phyloP scores from a whole-genome alignment of 2,113 vertebrate genomes.

The Arvicanthis niloticus region DNA sequence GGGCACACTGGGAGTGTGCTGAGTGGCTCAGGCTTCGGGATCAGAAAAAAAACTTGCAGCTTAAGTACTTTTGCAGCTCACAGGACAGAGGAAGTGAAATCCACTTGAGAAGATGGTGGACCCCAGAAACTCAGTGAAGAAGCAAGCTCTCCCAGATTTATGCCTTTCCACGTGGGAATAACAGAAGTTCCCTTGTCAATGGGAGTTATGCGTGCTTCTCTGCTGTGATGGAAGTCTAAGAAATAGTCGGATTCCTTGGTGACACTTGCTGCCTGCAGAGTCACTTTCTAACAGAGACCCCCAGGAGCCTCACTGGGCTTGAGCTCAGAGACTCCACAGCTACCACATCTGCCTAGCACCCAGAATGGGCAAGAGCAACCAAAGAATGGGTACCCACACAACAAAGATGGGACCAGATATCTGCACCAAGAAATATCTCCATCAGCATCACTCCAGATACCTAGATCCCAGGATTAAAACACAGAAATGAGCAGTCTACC shows the following conservation, averaged over 20 bases:
- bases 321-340: not conserved
- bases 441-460: not conserved
- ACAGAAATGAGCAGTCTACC: not conserved
- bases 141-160: not conserved
- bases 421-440: not conserved
- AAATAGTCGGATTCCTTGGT: not conserved
- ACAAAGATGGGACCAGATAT: not conserved
- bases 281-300: not conserved
- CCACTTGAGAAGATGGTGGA: not conserved
- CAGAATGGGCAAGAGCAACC: not conserved
- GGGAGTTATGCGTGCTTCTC: not conserved
- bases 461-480: not conserved
- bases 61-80: constrained; percentile 71
- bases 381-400: not conserved
- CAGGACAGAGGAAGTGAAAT: constrained; percentile 47
- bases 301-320: not conserved
- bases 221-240: not conserved
- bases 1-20: constrained; percentile 40
- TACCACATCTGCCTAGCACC: not conserved
- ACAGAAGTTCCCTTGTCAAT: not conserved
- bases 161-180: not conserved
- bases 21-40: constrained; percentile 42
- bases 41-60: constrained; percentile 1
- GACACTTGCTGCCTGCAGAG: not conserved
- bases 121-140: not conserved